phyloP scores from a whole-genome alignment of 1,140 invertebrate genomes.

The Atta cephalotes region DNA sequence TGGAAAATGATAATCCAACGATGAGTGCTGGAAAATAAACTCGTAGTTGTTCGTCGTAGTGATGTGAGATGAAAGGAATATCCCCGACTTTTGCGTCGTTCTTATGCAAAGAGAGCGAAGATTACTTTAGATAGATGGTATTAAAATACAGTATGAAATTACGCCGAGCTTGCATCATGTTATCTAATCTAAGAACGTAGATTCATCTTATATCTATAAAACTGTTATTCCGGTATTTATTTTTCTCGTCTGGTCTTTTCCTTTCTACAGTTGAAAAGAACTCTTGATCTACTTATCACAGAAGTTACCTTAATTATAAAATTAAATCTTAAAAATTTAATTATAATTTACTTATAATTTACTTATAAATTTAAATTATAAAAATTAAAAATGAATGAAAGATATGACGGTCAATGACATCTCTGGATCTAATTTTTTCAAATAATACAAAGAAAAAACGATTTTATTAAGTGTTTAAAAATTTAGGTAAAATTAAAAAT shows the following conservation, averaged over 20 bases:
- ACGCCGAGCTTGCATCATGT: neutral
- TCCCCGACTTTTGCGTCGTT: constrained; percentile 18
- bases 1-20: constrained; percentile 16
- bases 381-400: neutral
- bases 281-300: neutral
- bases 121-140: constrained; percentile 18
- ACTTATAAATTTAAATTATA: no score
- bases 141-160: neutral
- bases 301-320: neutral
- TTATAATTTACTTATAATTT: no score
- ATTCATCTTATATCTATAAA: neutral
- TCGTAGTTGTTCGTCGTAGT: neutral
- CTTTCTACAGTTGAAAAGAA: neutral
- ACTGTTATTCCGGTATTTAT: neutral
- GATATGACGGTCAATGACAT: neutral
- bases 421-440: neutral
- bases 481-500: no score
- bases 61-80: neutral
- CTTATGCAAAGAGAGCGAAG: neutral
- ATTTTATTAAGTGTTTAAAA: no score
- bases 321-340: neutral
- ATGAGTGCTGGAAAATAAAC: neutral
- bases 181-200: neutral
- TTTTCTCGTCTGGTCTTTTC: neutral
- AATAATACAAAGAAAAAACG: neutral